These are phyloP conservation scores for Zosterops borbonicus DNA, from an alignment of 2,113 vertebrate genomes.

Conservation along the genomic window DNA sequence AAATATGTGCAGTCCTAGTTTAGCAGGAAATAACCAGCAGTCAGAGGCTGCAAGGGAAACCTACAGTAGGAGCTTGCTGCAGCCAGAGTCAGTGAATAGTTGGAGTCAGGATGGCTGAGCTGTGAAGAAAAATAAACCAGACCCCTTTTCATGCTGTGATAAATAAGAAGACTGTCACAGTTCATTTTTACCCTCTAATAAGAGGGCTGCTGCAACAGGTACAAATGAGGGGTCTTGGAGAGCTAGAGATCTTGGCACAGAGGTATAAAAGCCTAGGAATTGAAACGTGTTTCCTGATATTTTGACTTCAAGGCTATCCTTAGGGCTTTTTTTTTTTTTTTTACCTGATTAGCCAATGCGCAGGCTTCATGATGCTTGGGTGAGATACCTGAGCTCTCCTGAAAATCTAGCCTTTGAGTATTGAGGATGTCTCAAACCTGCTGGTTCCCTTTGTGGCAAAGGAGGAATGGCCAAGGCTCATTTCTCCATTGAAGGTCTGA, in stretches of 20 bases:
- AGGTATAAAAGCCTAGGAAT: not conserved
- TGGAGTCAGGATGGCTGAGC: not conserved
- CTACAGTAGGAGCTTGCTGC: not conserved
- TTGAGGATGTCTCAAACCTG: not conserved
- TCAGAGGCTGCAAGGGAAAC: not conserved
- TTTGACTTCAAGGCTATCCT: not conserved
- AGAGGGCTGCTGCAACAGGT: not conserved
- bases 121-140: not conserved
- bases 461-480: not conserved
- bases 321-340: not conserved
- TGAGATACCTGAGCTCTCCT: not conserved
- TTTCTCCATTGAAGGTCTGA: not conserved
- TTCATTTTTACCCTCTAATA: not conserved
- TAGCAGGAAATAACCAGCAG: not conserved
- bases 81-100: not conserved
- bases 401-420: not conserved
- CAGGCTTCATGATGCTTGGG: not conserved
- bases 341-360: not conserved
- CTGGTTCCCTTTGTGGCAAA: not conserved
- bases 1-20: not conserved
- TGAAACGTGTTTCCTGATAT: not conserved
- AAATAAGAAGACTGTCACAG: not conserved
- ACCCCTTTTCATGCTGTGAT: not conserved
- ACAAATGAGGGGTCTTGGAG: not conserved
- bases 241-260: not conserved